Conservation (phyloP, 1,140 invertebrate genomes). For the Kradibia gibbosae region DNA sequence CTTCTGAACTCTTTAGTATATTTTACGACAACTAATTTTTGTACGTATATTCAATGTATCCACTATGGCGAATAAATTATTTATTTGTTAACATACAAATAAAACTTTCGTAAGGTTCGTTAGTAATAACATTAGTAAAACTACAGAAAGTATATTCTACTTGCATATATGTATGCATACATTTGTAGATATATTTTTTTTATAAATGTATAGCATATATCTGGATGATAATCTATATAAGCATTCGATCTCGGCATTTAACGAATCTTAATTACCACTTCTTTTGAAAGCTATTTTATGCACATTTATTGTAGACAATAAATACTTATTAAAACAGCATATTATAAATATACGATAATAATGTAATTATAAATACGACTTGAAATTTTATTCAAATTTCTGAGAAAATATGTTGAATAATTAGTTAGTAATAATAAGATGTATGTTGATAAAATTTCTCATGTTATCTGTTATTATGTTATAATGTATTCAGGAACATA, state of each 20-base stretch:
- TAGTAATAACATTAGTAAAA: conserved; percentile 17
- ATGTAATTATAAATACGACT: background rate
- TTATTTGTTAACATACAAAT: conserved; percentile 21
- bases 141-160: conserved; percentile 34
- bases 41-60: conserved; percentile 18
- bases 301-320: conserved; percentile 48
- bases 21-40: background rate
- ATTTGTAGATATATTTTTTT: no score
- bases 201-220: conserved; percentile 29
- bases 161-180: conserved; percentile 24
- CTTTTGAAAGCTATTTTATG: conserved; percentile 28
- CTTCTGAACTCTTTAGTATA: conserved; percentile 8
- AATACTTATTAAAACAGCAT: conserved; percentile 16
- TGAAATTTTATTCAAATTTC: conserved; percentile 37
- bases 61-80: conserved; percentile 4
- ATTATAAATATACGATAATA: background rate
- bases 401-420: background rate
- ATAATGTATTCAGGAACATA: conserved; percentile 20
- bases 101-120: conserved; percentile 35
- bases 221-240: conserved; percentile 18
- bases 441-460: conserved; percentile 27
- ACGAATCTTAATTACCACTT: conserved; percentile 8
- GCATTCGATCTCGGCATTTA: conserved; percentile 28
- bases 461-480: conserved; percentile 39
- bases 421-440: no score